Conservation (phyloP, 2,113 vertebrate species). For the Otus sunia region DNA sequence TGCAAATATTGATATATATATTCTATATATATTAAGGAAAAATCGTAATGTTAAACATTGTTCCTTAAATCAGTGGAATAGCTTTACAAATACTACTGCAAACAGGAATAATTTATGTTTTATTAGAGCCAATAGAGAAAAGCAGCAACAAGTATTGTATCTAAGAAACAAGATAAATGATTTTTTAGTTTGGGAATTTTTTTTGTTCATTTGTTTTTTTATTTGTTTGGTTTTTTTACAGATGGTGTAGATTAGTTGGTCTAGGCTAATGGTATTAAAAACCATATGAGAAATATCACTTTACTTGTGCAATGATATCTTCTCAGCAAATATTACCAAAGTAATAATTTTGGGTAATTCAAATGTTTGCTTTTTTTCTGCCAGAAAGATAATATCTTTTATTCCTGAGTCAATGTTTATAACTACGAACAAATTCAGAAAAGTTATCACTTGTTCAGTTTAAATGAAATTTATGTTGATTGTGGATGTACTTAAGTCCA, state of each 20-base stretch:
- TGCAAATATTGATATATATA: not conserved
- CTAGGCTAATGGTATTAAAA: not conserved
- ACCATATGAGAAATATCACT: not conserved
- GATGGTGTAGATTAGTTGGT: not conserved
- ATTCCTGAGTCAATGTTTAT: not conserved
- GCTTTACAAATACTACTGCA: not conserved
- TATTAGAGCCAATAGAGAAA: not conserved
- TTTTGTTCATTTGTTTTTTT: not conserved
- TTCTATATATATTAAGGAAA: not conserved
- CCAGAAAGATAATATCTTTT: not conserved
- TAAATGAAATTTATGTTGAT: not conserved
- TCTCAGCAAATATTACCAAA: not conserved
- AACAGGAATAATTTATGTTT: not conserved
- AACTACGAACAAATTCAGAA: not conserved
- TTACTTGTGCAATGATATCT: not conserved
- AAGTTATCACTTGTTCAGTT: not conserved
- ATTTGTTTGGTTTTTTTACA: not conserved
- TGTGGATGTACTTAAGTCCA: not conserved
- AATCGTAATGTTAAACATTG: not conserved
- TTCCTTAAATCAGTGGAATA: not conserved
- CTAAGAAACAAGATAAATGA: not conserved
- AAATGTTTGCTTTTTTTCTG: not conserved
- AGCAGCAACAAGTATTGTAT: not conserved
- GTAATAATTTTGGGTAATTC: not conserved
- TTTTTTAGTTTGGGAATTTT: no score